A percentile compares a stretch with the other conserved stretches of the same genome.
Evolutionary conservation across 1,140 invertebrate genomes (phyloP).

Genomic region (Tigriopus japonicus): DNA sequence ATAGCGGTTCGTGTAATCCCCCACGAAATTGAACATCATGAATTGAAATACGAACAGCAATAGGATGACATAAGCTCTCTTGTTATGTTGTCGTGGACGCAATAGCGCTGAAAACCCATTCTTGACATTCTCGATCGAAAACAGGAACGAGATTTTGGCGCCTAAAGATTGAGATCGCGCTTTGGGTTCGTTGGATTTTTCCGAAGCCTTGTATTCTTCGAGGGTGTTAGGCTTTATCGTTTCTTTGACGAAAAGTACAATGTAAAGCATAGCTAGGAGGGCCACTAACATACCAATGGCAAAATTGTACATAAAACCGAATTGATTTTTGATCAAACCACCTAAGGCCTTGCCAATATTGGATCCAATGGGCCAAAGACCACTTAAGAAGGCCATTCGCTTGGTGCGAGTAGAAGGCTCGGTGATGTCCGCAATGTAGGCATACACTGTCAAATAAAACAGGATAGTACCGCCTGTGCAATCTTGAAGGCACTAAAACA

Average conservation of each 20-base stretch:
- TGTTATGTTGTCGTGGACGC: background rate
- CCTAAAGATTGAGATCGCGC: too few relatives aligned
- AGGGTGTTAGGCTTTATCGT: background rate
- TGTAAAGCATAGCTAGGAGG: background rate
- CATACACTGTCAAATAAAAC: conserved; percentile 11
- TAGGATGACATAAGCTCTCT: conserved; percentile 1
- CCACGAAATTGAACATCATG: conserved; percentile 1
- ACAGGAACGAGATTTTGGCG: background rate
- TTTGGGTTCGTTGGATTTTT: background rate
- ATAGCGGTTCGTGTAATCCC: background rate
- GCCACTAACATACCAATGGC: background rate
- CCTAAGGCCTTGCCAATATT: conserved; percentile 9
- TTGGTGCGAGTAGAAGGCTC: conserved; percentile 1
- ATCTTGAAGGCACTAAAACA: conserved; percentile 14
- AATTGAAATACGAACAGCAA: background rate
- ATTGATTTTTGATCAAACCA: conserved; percentile 2
- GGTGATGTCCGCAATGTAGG: conserved; percentile 12
- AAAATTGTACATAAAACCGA: conserved; percentile 11
- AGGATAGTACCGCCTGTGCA: conserved; percentile 3
- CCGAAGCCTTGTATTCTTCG: background rate
- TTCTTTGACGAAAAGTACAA: conserved; percentile 6
- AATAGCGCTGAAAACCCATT: background rate
- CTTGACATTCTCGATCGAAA: conserved; percentile 12
- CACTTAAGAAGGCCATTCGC: conserved; percentile 8
- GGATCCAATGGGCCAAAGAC: conserved; percentile 9